Base-by-base conservation (phyloP, 2,113 vertebrate species). In the Sminthopsis crassicaudata region DNA sequence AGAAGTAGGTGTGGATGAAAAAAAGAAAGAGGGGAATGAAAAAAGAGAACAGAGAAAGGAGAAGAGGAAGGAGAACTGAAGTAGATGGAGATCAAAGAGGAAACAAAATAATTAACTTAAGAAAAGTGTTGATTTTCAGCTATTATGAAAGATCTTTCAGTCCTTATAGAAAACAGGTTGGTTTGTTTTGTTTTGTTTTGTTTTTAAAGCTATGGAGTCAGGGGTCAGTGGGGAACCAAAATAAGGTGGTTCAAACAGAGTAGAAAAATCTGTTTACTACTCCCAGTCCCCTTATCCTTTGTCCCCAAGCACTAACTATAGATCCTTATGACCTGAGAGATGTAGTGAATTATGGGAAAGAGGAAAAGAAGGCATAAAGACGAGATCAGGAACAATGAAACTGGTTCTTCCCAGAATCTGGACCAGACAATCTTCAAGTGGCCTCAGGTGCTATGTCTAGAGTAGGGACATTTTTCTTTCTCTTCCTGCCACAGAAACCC, bases 61-160 rank as follows among this genome's bases (percentile, higher is more conserved):
- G 97, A 96, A 92, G 97, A 97, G 97, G 97, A 97, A 95, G 90
- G 96, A 90, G 98, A 96, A 98, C 96, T 93, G 54, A 94, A 97
- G 92, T 98, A 94, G 97, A 95, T 92, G 27, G 25, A 90, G 93
- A 76, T 90, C 97, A 96, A 93, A 97, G 96, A 95, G 96, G 94
- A 95, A 96, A 98, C 84, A 42, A 0, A 93, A 97, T 94, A 94
- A 98, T 94, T 95, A 95, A 36, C 12, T 6, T 12, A 95, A 98
- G 95, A 97, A 95, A 94, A 97, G 96, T 98, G 97, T 96, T 95
- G 97, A 98, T 92, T 98, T 98, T 98, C 95, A 99, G 99, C 98
- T 98, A 98, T 99, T 99, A 98, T 98, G 98, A 99, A 99, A 99
- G 4, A 99, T 98, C 99, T 98, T 97, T 97, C 98, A 98, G 98